Conservation (phyloP, 2,113 vertebrate genomes). For the Poicephalus meyeri region DNA sequence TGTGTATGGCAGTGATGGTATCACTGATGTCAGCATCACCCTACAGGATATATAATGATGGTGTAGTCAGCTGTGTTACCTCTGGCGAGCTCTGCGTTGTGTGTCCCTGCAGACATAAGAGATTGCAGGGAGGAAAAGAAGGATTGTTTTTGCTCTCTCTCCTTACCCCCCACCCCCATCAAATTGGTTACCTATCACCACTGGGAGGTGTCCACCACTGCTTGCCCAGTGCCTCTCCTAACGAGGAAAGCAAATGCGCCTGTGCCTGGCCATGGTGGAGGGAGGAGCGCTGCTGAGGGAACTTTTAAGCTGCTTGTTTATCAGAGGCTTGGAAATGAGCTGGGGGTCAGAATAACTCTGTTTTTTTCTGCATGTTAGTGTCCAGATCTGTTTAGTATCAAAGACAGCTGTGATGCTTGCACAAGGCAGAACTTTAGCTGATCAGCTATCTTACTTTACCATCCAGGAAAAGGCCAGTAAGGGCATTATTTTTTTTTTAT, state of each 20-base stretch:
- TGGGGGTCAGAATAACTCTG: conserved; percentile 49
- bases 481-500: background rate
- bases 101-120: background rate
- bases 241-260: background rate
- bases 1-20: background rate
- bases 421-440: conserved; percentile 10
- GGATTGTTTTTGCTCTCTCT: background rate
- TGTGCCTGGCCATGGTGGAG: background rate
- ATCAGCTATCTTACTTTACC: conserved; percentile 4
- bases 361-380: conserved; percentile 16
- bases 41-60: background rate
- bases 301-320: conserved; percentile 64
- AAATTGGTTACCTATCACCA: background rate
- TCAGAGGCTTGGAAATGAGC: conserved; percentile 50
- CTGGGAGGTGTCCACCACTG: background rate
- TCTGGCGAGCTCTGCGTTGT: background rate
- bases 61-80: background rate
- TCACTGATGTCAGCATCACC: background rate
- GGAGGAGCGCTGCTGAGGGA: background rate
- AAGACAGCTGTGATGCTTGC: conserved; percentile 25
- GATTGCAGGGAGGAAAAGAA: background rate
- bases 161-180: background rate
- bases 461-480: background rate
- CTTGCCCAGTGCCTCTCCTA: background rate
- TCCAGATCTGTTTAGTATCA: conserved; percentile 73